Conservation (phyloP, 1,140 invertebrate genomes). For the Nylanderia fulva region DNA sequence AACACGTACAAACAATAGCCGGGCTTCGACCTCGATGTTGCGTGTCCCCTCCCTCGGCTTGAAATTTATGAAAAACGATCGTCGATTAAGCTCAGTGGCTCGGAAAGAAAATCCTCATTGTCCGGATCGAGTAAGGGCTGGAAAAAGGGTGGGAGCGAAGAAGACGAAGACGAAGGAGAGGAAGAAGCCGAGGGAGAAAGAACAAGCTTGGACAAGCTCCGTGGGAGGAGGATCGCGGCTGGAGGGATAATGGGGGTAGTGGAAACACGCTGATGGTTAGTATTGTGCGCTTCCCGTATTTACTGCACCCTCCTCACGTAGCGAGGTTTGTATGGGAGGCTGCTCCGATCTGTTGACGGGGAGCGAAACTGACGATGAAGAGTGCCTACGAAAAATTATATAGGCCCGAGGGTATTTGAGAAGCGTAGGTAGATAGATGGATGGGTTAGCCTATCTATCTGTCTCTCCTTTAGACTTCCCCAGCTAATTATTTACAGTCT, state of each 20-base stretch:
- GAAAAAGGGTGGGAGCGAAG: neutral
- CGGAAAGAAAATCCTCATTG: conserved; percentile 67
- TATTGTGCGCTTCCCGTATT: conserved; percentile 48
- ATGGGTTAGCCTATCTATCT: neutral
- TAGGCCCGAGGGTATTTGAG: conserved; percentile 34
- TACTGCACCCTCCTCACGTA: conserved; percentile 12
- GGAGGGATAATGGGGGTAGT: neutral
- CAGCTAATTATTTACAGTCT: conserved; percentile 72
- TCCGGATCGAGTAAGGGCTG: neutral
- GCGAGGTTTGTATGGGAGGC: neutral
- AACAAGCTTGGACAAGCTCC: conserved; percentile 45
- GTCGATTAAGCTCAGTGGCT: conserved; percentile 64
- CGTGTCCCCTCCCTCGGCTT: conserved; percentile 14
- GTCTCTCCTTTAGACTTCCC: conserved; percentile 21
- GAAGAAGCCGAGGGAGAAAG: conserved; percentile 12
- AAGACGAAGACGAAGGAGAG: neutral
- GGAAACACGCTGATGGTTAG: conserved; percentile 43
- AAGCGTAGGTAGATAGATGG: neutral
- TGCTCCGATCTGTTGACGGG: conserved; percentile 8
- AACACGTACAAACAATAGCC: conserved; percentile 65
- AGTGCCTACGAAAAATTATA: conserved; percentile 38
- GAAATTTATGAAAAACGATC: conserved; percentile 72
- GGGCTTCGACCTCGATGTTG: conserved; percentile 15
- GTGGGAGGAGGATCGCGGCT: neutral
- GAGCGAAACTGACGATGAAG: conserved; percentile 44